Percentiles rank a stretch among this genome's conserved stretches.
Conservation (phyloP, 35 echinoderm and acorn worm species). For the Diadema setosum region DNA sequence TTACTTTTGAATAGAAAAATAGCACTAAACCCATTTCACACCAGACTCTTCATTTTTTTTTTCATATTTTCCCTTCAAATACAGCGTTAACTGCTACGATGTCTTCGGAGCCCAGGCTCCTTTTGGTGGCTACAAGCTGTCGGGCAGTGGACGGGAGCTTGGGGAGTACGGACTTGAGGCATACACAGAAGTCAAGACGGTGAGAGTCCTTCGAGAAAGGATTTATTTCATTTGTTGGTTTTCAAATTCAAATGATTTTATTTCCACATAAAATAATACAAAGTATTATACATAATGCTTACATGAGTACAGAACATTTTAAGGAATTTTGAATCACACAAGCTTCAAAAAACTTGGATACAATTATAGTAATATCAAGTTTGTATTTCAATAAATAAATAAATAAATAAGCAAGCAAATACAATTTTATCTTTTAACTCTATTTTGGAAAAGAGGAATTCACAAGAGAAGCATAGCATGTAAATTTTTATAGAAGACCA, state of each 20-base stretch:
- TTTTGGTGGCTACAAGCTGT: constrained; percentile 70
- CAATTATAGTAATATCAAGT: too few relatives aligned
- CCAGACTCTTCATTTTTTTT: background rate
- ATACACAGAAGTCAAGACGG: constrained; percentile 85
- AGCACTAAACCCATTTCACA: background rate
- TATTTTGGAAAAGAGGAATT: too few relatives aligned
- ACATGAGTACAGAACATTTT: too few relatives aligned
- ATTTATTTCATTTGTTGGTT: background rate
- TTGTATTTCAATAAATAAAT: too few relatives aligned
- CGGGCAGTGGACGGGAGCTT: constrained; percentile 57
- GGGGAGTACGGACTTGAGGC: constrained; percentile 71
- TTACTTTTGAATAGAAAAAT: background rate
- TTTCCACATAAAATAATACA: too few relatives aligned
- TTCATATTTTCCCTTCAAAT: background rate
- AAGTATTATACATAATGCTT: too few relatives aligned
- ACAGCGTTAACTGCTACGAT: constrained; percentile 54
- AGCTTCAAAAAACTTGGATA: background rate
- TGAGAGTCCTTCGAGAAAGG: constrained; percentile 20
- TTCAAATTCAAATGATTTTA: too few relatives aligned
- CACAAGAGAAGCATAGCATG: too few relatives aligned
- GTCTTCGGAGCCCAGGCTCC: constrained; percentile 14
- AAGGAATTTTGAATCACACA: too few relatives aligned
- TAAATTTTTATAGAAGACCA: too few relatives aligned
- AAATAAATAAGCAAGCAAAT: too few relatives aligned
- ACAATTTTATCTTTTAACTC: too few relatives aligned